Evolutionary conservation across 1,140 invertebrate species (phyloP), one percentile per base, ranked within the genome.

Genomic region (Ylistrum balloti): DNA sequence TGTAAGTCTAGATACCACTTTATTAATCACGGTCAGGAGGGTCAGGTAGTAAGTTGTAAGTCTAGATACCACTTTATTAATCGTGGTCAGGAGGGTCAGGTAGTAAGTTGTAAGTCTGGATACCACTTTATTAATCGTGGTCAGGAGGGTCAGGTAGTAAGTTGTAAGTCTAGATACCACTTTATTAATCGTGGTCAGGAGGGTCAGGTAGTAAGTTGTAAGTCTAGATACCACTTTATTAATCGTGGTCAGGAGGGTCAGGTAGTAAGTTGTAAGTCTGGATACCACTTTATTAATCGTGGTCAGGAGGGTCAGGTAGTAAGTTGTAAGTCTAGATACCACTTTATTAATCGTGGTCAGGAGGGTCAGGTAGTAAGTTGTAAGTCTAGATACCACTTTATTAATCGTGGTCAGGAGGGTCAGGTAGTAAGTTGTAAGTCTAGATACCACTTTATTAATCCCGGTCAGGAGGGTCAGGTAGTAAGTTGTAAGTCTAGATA

Each of bases 401-500:
- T 48, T 13, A 38, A 38, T 13, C 35, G 5, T 2, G 45, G 45
- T 17, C 45, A 48, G 45, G 45, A 48, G 45, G 45, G 22, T 48
- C 45, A 48, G 45, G 22, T 48, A 20, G 45, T 48, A 22, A 22
- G 45, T 48, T 20, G 22, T 48, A 48, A 1, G n/a, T n/a, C 35
- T 48, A 17, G 87, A 28, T 41, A 56, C 74, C 85, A 20, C 13
- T 89, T 85, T 89, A 85, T 89, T 11, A 88, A 88, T 85, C 48
- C 88, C 22, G 74, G 38, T 85, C 88, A 85, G 32, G 88, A 89
- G 33, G 88, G 88, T 90, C 86, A 88, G 38, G 85, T 87, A 38
- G 87, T 86, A 48, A 33, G 34, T 17, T n/a, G 7, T 86, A 11
- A n/a, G n/a, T n/a, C n/a, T n/a, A n/a, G n/a, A n/a, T n/a, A n/a